phyloP scores from a whole-genome alignment of 35 echinoderm and acorn worm genomes.

The Ophioderma brevispina region DNA sequence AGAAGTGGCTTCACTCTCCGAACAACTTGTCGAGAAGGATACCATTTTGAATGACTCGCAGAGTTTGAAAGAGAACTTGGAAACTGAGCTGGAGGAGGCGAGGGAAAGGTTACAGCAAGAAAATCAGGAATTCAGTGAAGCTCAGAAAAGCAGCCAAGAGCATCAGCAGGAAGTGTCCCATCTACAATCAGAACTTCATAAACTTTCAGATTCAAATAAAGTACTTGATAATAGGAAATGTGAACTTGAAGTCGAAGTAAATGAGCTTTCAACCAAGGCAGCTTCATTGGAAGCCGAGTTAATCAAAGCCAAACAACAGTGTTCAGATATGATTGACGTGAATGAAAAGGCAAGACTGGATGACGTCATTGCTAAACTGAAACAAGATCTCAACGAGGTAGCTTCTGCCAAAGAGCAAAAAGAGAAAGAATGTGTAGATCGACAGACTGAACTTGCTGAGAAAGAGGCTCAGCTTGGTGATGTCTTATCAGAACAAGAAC shows the following conservation, averaged over 20 bases:
- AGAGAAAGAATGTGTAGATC: neutral
- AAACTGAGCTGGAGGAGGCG: conserved; percentile 5
- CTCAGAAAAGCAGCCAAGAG: neutral
- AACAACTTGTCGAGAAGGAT: neutral
- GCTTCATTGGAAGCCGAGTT: neutral
- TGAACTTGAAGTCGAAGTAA: neutral
- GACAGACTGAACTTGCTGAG: neutral
- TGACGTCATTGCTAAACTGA: neutral
- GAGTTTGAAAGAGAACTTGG: neutral
- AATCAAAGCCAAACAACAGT: neutral
- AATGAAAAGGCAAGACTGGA: neutral
- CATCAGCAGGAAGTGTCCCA: neutral
- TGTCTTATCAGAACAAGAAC: too few relatives aligned
- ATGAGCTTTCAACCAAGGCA: neutral
- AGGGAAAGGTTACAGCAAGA: conserved; percentile 11
- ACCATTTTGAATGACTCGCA: neutral
- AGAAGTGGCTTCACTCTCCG: neutral
- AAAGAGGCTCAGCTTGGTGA: neutral
- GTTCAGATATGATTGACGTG: neutral
- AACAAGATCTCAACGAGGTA: neutral
- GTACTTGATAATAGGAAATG: neutral
- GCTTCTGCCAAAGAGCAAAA: neutral
- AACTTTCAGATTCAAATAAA: neutral
- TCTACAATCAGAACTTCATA: neutral
- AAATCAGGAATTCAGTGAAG: neutral